Base-by-base conservation (phyloP, 1,140 invertebrate species). In the Diachasma alloeum region DNA sequence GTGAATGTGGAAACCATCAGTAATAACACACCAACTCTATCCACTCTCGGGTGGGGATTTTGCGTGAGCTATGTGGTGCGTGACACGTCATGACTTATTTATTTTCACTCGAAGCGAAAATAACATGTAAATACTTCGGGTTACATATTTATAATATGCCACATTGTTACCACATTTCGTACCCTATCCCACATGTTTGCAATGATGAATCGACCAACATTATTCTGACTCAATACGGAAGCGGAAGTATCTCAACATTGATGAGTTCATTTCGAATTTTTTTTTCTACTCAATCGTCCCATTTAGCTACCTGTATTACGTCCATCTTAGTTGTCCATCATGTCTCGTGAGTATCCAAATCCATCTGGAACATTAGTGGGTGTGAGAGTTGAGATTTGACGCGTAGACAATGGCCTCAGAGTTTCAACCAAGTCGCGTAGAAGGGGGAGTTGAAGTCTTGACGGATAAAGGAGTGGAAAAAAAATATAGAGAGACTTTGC, bases 401-500 rank as follows among this genome's bases (percentile, higher is more conserved):
- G 84, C 85, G 83, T 84, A 83, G 83, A 85, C 85, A 86, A 87
- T 87, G 84, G 85, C 84, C 79, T 82, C 85, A 85, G 78, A 80
- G 77, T 81, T 77, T 69, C 11, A 39, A 72, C 77, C 37, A 39
- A 36, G 53, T 71, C 15, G 77, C 74, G 66, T 48, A 75, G 3
- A 17, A 31, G 78, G 70, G 42, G 75, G 81, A 81, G 77, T 81
- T 72, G 73, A 80, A 80, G 66, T 73, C 44, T 68, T 63, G 76
- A 67, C 22, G 46, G n/a, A 42, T 36, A 63, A 78, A 68, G 70
- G 46, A 66, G 67, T 46, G 56, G 75, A 37, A 74, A 71, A 19
- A 22, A 76, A 71, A 76, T 42, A 66, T 72, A 66, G 26, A 78
- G 73, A 42, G 72, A 75, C 11, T 59, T 36, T 44, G 37, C 36